Percentiles rank a stretch among this genome's conserved stretches.
Conservation (phyloP, 2,888 invertebrate genomes). For the Zeuzera pyrina region DNA sequence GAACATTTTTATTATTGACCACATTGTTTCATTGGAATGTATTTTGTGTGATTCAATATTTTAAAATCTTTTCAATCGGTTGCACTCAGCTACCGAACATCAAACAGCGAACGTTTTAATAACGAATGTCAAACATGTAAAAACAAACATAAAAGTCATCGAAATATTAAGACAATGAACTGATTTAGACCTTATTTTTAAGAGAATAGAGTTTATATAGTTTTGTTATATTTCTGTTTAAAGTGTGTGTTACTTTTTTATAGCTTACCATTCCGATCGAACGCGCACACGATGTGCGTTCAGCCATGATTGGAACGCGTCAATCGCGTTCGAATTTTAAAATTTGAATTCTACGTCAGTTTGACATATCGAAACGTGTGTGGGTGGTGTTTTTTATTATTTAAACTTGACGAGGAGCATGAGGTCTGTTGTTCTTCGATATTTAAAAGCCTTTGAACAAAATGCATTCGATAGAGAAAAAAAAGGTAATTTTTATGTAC, state of each 20-base stretch:
- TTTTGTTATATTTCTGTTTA: background rate
- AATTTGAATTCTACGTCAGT: too few relatives aligned
- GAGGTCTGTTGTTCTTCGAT: too few relatives aligned
- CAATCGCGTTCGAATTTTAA: slow-evolving; percentile 42
- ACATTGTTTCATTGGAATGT: slow-evolving; percentile 48
- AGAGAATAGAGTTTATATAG: background rate
- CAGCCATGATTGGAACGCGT: slow-evolving; percentile 38
- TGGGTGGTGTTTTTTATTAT: too few relatives aligned
- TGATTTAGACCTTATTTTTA: background rate
- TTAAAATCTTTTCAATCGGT: slow-evolving; percentile 60
- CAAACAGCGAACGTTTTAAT: too few relatives aligned
- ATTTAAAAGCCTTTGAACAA: too few relatives aligned
- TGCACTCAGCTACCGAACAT: slow-evolving; percentile 49
- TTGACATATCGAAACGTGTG: too few relatives aligned
- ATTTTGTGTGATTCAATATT: slow-evolving; percentile 50
- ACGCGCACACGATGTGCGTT: slow-evolving; percentile 37
- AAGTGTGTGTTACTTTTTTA: slow-evolving; percentile 10
- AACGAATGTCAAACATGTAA: slow-evolving; percentile 13
- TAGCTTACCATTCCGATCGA: slow-evolving; percentile 42
- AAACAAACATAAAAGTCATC: too few relatives aligned
- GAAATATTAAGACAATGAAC: too few relatives aligned
- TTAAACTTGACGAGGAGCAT: too few relatives aligned
- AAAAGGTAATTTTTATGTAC: too few relatives aligned
- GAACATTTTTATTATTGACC: too few relatives aligned
- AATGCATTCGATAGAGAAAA: too few relatives aligned